Evolutionary conservation across 2,113 vertebrate genomes (phyloP).

Genomic region (Pseudorectes ferrugineus): DNA sequence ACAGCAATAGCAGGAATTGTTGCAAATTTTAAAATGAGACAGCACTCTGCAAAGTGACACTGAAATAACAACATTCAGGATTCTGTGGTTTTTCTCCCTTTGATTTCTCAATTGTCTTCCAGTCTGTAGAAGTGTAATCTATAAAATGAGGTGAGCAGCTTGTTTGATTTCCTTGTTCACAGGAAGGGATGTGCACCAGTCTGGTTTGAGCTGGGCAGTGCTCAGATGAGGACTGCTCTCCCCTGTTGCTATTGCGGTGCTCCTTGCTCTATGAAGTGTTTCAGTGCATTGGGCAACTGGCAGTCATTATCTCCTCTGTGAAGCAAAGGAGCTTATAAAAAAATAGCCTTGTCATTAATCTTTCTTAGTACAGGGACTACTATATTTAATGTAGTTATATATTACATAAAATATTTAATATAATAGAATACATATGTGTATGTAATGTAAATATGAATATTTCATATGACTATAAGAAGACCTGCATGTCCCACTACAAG

Average conservation of each 20-base stretch:
- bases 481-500: accelerated
- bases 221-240: neutral
- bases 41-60: neutral
- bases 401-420: neutral
- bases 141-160: neutral
- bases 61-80: neutral
- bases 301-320: neutral
- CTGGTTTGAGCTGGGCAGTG: neutral
- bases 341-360: neutral
- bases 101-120: neutral
- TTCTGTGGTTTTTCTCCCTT: neutral
- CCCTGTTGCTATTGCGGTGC: neutral
- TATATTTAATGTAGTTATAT: neutral
- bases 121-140: neutral
- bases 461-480: neutral
- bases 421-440: neutral
- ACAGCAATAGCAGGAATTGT: neutral
- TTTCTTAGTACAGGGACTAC: neutral
- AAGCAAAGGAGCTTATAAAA: neutral
- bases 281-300: accelerated
- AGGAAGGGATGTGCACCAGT: neutral
- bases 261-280: neutral
- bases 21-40: conserved; percentile 30
- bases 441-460: neutral
- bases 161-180: neutral